Base-by-base conservation (phyloP, 1,140 invertebrate genomes). In the Macrosteles quadrilineatus region DNA sequence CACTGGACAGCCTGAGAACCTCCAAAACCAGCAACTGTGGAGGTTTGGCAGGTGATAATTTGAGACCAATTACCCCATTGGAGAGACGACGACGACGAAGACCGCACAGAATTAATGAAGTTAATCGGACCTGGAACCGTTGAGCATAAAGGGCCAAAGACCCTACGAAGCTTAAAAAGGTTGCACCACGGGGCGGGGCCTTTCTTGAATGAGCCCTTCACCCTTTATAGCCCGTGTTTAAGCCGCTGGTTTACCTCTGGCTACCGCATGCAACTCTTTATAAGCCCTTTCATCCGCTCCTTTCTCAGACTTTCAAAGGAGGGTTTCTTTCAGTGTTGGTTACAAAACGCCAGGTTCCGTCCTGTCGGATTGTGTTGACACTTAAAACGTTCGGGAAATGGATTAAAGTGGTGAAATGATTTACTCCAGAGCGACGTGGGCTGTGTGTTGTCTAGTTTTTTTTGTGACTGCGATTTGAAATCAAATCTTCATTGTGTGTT, bases 51-150 rank as follows among this genome's bases (percentile, higher is more conserved):
- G 55, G 14, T 59, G 55, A 21, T 50, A 50, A 50, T 50, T 50
- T 21, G 47, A 50, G 21, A 19, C 14, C 14, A 59, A 59, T 59
- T 59, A 23, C 55, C 55, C 25, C 12, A 59, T 25, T 27, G 4
- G 21, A n/a, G 21, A 50, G 47, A 50, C 47, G 36, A 9, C 9
- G 9, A 17, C 4, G 25, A 29, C 55, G 55, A 29, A 59, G 55
- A 59, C 55, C 55, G 55, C 55, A 59, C 55, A 29, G 55, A 59
- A 59, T 59, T 59, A 59, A 59, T 59, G 55, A 59, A 59, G 55
- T 59, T 59, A 59, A 59, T 59, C 55, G 55, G 14, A 29, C 21
- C 55, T 25, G 23, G 55, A 25, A 59, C 55, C 55, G 55, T 59
- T 59, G 25, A 29, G 21, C 12, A 36, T n/a, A n/a, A n/a, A n/a